phyloP scores from a whole-genome alignment of 2,888 invertebrate genomes.

The Philopedon plagiatum region DNA sequence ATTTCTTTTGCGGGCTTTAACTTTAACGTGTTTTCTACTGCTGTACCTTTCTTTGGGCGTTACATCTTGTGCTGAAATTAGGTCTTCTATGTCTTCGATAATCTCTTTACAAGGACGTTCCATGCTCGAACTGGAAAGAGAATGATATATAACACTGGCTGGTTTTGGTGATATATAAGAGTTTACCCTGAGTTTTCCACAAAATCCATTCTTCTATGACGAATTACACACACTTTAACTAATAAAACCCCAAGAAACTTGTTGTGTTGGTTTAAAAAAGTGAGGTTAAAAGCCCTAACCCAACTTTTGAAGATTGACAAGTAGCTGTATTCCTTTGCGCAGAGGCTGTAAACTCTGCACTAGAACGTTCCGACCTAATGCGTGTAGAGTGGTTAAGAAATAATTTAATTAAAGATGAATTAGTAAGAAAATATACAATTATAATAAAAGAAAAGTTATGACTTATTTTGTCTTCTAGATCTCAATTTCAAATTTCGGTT shows the following conservation, averaged over 20 bases:
- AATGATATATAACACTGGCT: background rate
- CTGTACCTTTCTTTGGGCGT: slow-evolving; percentile 85
- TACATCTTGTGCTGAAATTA: slow-evolving; percentile 85
- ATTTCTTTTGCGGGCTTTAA: slow-evolving; percentile 69
- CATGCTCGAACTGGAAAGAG: slow-evolving; percentile 37
- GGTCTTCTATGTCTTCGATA: slow-evolving; percentile 88
- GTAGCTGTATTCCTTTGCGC: background rate
- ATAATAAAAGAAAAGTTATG: too few relatives aligned
- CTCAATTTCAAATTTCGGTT: too few relatives aligned
- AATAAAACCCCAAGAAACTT: background rate
- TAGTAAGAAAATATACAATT: too few relatives aligned
- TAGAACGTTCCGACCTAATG: too few relatives aligned
- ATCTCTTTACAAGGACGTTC: slow-evolving; percentile 73
- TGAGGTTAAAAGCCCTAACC: background rate
- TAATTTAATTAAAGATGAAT: too few relatives aligned
- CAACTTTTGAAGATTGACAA: background rate
- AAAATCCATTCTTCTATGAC: slow-evolving; percentile 21
- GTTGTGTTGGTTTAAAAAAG: background rate
- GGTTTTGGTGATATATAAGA: background rate
- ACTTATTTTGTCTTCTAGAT: too few relatives aligned
- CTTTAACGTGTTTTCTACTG: slow-evolving; percentile 78
- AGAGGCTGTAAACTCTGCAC: too few relatives aligned
- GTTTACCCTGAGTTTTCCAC: slow-evolving; percentile 30
- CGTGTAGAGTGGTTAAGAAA: too few relatives aligned
- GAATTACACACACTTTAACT: background rate